phyloP scores from a whole-genome alignment of 2,797 vertebrate genomes.

The Calcarius lapponicus region DNA sequence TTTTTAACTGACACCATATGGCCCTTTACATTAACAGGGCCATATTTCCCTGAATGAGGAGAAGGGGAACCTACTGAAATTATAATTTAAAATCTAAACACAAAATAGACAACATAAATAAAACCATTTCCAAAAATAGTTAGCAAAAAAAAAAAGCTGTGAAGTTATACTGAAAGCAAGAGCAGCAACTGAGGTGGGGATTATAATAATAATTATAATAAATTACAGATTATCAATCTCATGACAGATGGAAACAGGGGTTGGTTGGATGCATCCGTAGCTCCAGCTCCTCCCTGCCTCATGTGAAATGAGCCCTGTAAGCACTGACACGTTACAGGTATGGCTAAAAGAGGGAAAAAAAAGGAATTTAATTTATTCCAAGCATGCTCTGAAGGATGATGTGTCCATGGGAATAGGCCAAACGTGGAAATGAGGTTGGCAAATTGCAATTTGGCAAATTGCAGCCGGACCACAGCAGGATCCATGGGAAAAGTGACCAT shows the following conservation, averaged over 20 bases:
- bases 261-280: background rate
- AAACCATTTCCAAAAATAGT: background rate
- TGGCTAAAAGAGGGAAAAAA: background rate
- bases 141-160: background rate
- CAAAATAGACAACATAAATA: background rate
- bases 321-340: background rate
- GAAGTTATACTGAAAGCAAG: background rate
- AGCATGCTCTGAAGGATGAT: background rate
- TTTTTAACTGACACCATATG: background rate
- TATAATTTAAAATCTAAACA: background rate
- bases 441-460: background rate
- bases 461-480: background rate
- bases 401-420: background rate
- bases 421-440: background rate
- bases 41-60: background rate
- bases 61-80: background rate
- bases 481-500: accelerated
- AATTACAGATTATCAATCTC: background rate
- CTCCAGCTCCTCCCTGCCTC: background rate
- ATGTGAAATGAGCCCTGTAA: background rate
- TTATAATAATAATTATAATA: background rate
- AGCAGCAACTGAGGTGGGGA: background rate
- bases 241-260: background rate
- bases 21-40: background rate
- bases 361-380: background rate